Base-by-base conservation (phyloP, 2,113 vertebrate genomes). In the Motacilla tschutschensis region DNA sequence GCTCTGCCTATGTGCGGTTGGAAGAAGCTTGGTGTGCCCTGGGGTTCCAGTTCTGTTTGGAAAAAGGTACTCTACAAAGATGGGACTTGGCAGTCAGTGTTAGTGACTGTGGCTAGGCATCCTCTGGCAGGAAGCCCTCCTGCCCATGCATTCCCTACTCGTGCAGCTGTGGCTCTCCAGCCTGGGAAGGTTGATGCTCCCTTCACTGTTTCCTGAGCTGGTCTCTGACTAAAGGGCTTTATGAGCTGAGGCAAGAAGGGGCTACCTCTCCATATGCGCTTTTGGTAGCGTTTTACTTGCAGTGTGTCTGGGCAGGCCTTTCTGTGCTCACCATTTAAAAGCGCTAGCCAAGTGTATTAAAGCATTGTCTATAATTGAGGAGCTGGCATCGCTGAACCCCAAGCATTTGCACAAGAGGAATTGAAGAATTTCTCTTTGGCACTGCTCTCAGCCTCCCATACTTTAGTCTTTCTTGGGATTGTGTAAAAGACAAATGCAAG, bases 141-240 rank as follows among this genome's bases (percentile, higher is more conserved):
- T 73, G 31, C 50, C 35, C 9, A 0, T 43, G 16, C 1, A 0
- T 48, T 47, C 54, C 15, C 15, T 55, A 6, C 25, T 24, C 0
- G 0, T 14, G 31, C 48, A 17, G 11, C 29, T 6, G 18, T 44
- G 28, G 12, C 36, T 17, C 19, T 80, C 20, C 38, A 35, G 81
- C 44, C 28, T 59, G 46, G 35, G 1, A 5, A 43, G 35, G 44
- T 24, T 25, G 35, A 5, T 87, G 57, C 18, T 62, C 24, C 75
- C 22, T 12, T 20, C 28, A 2, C 28, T 66, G 16, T n/a, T 59
- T 6, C 22, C 36, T 38, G 59, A 69, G 26, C 58, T 83, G 28
- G 8, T 10, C 25, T 79, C 50, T 79, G 28, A 29, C 31, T 64
- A 43, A 36, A 72, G 20, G 50, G 36, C 38, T 60, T 48, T 43